phyloP scores from a whole-genome alignment of 2,113 vertebrate genomes.

The Acrocephalus arundinaceus region DNA sequence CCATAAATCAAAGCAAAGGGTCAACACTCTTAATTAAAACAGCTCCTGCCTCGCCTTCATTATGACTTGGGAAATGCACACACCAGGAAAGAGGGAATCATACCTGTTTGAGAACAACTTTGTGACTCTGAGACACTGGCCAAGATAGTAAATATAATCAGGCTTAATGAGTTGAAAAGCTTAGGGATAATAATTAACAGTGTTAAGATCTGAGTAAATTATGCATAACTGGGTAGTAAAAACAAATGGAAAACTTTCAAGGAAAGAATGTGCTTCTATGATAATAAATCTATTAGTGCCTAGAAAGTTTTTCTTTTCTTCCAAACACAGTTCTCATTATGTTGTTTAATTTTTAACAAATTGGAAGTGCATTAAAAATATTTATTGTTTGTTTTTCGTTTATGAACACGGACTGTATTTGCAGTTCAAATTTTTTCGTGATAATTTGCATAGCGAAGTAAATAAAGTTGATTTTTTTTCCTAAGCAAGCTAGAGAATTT shows the following conservation, averaged over 20 bases:
- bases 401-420: neutral
- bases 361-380: neutral
- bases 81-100: neutral
- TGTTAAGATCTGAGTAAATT: neutral
- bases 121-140: neutral
- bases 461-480: neutral
- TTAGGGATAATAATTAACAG: constrained; percentile 35
- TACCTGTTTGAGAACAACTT: neutral
- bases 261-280: neutral
- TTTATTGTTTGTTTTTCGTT: neutral
- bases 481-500: neutral
- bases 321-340: neutral
- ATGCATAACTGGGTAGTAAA: neutral
- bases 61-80: neutral
- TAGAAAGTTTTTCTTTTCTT: neutral
- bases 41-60: neutral
- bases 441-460: neutral
- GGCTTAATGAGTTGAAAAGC: constrained; percentile 32
- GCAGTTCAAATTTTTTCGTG: neutral
- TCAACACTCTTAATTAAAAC: neutral
- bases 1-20: constrained; percentile 13
- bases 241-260: constrained; percentile 2
- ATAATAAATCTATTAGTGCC: neutral
- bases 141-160: neutral
- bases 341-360: neutral